Base-by-base conservation (phyloP, 1,140 invertebrate species). In the Procambarus virginalis region DNA sequence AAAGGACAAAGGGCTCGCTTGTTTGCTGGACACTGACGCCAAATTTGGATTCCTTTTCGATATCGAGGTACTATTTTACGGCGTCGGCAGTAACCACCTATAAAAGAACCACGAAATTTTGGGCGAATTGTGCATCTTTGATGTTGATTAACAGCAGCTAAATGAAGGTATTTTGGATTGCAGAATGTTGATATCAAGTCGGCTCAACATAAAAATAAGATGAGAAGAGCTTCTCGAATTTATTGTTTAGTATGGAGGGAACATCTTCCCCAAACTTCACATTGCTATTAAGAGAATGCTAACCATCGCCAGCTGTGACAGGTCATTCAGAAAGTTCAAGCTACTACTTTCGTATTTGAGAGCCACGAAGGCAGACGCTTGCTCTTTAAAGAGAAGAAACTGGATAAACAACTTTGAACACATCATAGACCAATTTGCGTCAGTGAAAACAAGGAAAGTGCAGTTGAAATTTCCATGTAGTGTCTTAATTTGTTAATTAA, bases 281-380 rank as follows among this genome's bases (percentile, higher is more conserved):
- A 68, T 83, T 83, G 9, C 60, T 83, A 45, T 83, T 83, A 22
- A 70, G 55, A 83, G 22, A 83, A 83, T 83, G 81, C 12, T 83
- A 34, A 55, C 79, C 79, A 81, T 81, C 55, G 51, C 79, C 75
- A 76, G 75, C 75, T 76, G 75, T 76, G 20, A 60, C n/a, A 81
- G 79, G 58, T 81, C 79, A 20, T 81, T 81, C 48, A 81, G 3
- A 46, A 81, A 81, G 48, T 17, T 45, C 6, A 84, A 73, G 70
- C 12, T 70, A 84, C 0, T 68, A 68, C 46, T 84, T 81, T 81
- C 49, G 46, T 49, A 70, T 51, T 55, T 81, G 79, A 55, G 79
- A 81, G 14, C 58, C 0, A 1, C 58, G 20, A 84, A 64, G 45
- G 34, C 22, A 84, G 81, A 70, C 51, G 17, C 78, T 55, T 48